Conservation (phyloP, 2,888 invertebrate genomes). For the Lochmaea capreae region DNA sequence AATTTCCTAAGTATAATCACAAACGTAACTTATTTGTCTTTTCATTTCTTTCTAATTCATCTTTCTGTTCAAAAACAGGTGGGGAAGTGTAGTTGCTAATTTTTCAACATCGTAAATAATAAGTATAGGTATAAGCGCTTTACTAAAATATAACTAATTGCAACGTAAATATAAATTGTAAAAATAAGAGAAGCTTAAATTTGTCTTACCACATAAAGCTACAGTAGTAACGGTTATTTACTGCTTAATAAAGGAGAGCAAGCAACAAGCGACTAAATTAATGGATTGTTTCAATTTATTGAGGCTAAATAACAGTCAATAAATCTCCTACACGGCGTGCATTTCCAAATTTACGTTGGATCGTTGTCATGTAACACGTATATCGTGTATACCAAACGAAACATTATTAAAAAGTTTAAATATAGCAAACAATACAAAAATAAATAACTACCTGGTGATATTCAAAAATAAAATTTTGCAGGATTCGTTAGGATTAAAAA, state of each 20-base stretch:
- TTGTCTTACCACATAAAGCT: background rate
- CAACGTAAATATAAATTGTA: background rate
- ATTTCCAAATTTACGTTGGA: slow-evolving; percentile 46
- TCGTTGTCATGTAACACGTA: slow-evolving; percentile 7
- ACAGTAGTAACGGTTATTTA: slow-evolving; percentile 41
- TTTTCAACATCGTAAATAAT: too few relatives aligned
- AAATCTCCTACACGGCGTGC: slow-evolving; percentile 61
- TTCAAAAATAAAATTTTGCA: too few relatives aligned
- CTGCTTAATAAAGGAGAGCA: slow-evolving; percentile 47
- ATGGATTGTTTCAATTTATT: slow-evolving; percentile 65
- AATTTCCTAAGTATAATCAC: too few relatives aligned
- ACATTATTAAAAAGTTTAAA: background rate
- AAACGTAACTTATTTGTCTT: too few relatives aligned
- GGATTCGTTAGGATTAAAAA: too few relatives aligned
- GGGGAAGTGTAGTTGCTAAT: too few relatives aligned
- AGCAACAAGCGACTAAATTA: slow-evolving; percentile 59
- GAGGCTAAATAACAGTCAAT: slow-evolving; percentile 65
- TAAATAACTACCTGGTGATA: background rate
- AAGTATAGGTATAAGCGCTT: too few relatives aligned
- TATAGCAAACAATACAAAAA: background rate
- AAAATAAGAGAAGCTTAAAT: background rate
- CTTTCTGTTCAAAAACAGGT: too few relatives aligned
- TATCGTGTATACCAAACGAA: background rate
- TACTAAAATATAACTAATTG: background rate
- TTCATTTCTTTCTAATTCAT: too few relatives aligned